A percentile compares a stretch with the other conserved stretches of the same genome.
These are phyloP conservation scores for Euplagia quadripunctaria DNA, from an alignment of 2,888 invertebrate species.

Conservation along the genomic window DNA sequence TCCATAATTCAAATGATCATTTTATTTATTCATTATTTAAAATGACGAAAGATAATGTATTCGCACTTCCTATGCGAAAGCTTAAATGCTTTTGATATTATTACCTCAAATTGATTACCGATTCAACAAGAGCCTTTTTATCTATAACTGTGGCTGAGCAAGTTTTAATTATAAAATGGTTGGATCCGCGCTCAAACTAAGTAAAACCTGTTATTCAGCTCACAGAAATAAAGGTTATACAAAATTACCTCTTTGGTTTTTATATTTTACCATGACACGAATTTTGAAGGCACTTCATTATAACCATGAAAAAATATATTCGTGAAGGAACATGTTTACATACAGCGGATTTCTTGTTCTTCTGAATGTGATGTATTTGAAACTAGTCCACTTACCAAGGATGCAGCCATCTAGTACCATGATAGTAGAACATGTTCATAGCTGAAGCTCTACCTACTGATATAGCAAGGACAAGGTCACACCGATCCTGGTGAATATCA, in stretches of 20 bases:
- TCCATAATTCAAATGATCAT: too few species aligned
- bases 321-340: neutral
- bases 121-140: neutral
- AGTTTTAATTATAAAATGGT: neutral
- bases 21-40: too few species aligned
- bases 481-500: too few species aligned
- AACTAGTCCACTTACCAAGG: too few species aligned
- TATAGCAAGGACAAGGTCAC: too few species aligned
- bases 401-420: too few species aligned
- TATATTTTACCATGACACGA: constrained; percentile 7
- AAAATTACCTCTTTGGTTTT: neutral
- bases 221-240: constrained; percentile 2
- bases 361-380: too few species aligned
- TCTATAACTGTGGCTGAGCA: neutral
- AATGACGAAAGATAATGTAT: too few species aligned
- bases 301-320: neutral
- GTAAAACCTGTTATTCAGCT: neutral
- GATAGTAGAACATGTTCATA: too few species aligned
- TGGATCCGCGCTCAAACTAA: constrained; percentile 2
- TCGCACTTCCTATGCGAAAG: neutral
- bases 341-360: too few species aligned
- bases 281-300: neutral
- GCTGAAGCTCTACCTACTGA: too few species aligned
- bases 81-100: neutral
- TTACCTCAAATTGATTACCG: neutral